Conservation (phyloP, 2,888 invertebrate genomes). For the Pammene aurita region DNA sequence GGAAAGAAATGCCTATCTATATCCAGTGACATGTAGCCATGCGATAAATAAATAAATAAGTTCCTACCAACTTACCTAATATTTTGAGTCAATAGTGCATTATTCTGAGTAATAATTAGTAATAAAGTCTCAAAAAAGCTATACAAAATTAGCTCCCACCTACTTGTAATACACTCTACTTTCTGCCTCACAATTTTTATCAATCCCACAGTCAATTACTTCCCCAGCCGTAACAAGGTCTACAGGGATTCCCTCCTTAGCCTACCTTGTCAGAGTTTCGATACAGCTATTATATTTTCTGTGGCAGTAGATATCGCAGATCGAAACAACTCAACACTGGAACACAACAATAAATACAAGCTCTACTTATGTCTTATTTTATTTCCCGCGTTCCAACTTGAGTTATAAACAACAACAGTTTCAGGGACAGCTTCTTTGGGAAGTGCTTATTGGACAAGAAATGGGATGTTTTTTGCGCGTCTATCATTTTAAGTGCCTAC, state of each 20-base stretch:
- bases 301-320: neutral
- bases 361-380: too few species aligned
- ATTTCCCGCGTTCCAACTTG: slow-evolving; percentile 1
- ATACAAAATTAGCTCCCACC: too few species aligned
- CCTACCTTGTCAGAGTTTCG: too few species aligned
- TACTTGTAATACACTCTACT: neutral
- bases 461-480: neutral
- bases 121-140: too few species aligned
- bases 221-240: neutral
- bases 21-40: too few species aligned
- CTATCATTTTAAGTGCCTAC: neutral
- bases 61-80: too few species aligned
- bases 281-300: neutral
- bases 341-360: neutral
- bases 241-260: too few species aligned
- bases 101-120: too few species aligned
- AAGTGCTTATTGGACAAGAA: neutral
- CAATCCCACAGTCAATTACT: neutral
- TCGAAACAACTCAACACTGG: neutral
- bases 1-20: too few species aligned
- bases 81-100: too few species aligned
- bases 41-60: too few species aligned
- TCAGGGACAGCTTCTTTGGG: neutral
- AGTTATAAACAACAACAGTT: slow-evolving; percentile 7
- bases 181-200: neutral